Base-by-base conservation (phyloP, 92 coral and sea anemone species). In the Metridium senile region DNA sequence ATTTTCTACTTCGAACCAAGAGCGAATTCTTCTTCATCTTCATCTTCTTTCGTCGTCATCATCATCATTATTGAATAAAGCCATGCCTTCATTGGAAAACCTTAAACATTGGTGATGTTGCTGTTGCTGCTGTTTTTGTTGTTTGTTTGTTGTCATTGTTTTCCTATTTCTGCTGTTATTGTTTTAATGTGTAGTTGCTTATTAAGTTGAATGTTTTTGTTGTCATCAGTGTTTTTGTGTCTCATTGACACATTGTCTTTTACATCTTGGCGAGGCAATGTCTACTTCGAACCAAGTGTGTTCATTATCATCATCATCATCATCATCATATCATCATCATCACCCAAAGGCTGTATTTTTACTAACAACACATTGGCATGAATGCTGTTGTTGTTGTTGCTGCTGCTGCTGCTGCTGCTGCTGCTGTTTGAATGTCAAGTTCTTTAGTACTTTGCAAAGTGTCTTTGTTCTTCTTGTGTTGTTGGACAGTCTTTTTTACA, bases 11-110 rank as follows among this genome's bases (percentile, higher is more conserved):
- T 73, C 78, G 21, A 73, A 73, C 67, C 78, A 73, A 54, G 27
- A 30, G 51, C 57, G 78, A 51, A 35, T 51, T 28, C 23, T 71
- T 62, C 79, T 29, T 75, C 89, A n/a, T n/a, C n/a, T n/a, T n/a
- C n/a, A n/a, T n/a, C n/a, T n/a, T n/a, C n/a, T n/a, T n/a, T n/a
- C n/a, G 22, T 86, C 89, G 9, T 74, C 90, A 51, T 64, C 79
- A 52, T 49, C 33, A 62, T 75, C 72, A 49, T 71, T 63, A 49
- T 52, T 32, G 47, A 4, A 21, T 11, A 33, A 1, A 6, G 28
- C 2, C 22, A 26, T 26, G 8, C 27, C n/a, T n/a, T n/a, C n/a
- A n/a, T n/a, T n/a, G n/a, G n/a, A n/a, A n/a, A 58, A 23, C 29
- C 31, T 31, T 58, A 58, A 18, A 1, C 35, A 18, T 47, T 47